Conservation (phyloP, 2,113 vertebrate species). For the Pogonocichla stellata region DNA sequence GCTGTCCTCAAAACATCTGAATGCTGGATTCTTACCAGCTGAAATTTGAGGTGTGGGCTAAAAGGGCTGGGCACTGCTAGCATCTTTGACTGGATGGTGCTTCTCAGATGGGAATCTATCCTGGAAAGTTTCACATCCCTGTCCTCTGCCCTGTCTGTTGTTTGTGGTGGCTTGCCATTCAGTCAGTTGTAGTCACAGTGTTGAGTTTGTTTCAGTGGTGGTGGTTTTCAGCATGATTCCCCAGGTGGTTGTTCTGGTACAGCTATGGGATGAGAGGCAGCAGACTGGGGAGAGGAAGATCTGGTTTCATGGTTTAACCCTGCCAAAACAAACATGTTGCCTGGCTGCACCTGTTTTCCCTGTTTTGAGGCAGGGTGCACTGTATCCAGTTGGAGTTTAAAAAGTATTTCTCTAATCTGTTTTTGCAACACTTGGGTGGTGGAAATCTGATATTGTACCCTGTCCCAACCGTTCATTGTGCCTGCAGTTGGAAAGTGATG, state of each 20-base stretch:
- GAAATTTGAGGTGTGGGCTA: background rate
- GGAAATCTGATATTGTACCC: background rate
- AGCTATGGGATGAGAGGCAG: background rate
- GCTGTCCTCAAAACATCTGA: background rate
- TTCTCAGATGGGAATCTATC: background rate
- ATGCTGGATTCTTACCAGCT: background rate
- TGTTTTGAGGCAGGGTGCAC: background rate
- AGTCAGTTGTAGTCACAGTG: fast-evolving
- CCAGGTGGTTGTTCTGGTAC: background rate
- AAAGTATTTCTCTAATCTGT: background rate
- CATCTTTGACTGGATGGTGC: background rate
- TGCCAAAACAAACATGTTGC: background rate
- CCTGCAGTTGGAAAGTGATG: fast-evolving
- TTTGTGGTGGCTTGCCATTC: background rate
- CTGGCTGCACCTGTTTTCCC: background rate
- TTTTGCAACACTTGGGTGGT: background rate
- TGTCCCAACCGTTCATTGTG: background rate
- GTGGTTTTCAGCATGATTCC: background rate
- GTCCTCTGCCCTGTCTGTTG: background rate
- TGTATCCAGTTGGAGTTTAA: background rate
- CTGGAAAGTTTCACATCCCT: background rate
- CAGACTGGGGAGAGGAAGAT: background rate
- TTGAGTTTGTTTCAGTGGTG: background rate
- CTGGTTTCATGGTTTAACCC: background rate
- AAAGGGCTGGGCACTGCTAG: background rate